Percentiles rank a stretch among this genome's conserved stretches.
Evolutionary conservation across 2,113 vertebrate genomes (phyloP).

Genomic region (Dasyurus viverrinus): DNA sequence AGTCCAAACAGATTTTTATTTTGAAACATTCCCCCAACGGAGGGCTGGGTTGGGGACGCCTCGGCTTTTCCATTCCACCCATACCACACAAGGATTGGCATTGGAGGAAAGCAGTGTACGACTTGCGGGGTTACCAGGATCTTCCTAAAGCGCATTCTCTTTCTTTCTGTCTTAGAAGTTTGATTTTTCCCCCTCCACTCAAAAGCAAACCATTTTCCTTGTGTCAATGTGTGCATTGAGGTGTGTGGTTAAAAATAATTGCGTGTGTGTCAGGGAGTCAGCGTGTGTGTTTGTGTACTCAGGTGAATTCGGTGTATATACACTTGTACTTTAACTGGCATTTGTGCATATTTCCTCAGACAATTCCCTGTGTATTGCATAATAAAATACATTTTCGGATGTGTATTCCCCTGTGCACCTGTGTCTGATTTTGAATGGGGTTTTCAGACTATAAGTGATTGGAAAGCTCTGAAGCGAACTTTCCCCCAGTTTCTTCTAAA

Average conservation of each 20-base stretch:
- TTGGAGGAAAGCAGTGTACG: background rate
- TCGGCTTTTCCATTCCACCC: background rate
- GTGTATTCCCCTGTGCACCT: background rate
- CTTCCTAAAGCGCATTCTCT: constrained; percentile 43
- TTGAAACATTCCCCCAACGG: background rate
- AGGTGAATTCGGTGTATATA: background rate
- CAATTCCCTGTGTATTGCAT: background rate
- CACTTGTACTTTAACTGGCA: background rate
- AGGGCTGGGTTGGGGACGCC: background rate
- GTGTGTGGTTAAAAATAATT: constrained; percentile 26
- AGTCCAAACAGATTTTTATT: background rate
- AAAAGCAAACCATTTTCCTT: background rate
- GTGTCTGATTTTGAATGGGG: background rate
- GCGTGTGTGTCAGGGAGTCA: background rate
- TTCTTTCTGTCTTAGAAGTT: background rate
- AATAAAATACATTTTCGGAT: background rate
- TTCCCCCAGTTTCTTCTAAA: background rate
- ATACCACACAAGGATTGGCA: background rate
- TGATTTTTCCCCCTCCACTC: background rate
- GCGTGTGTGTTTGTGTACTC: background rate
- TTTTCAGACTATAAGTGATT: background rate
- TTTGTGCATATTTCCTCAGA: background rate
- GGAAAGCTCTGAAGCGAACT: background rate
- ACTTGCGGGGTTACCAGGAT: constrained; percentile 28
- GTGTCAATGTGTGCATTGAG: background rate